phyloP scores from a whole-genome alignment of 2,113 vertebrate species.

The Bucco capensis region DNA sequence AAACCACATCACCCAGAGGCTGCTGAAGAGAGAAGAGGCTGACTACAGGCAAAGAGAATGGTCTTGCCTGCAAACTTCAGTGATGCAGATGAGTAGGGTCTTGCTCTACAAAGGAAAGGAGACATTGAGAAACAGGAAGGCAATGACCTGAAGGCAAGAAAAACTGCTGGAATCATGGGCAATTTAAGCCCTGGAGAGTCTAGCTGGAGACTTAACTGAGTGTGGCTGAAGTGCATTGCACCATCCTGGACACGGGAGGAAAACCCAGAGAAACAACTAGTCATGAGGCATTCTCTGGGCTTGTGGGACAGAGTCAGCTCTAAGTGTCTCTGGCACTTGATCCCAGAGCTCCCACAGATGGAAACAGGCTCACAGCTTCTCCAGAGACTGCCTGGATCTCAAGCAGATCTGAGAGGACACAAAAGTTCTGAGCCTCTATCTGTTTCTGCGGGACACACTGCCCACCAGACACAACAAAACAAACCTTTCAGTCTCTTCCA shows the following conservation, averaged over 20 bases:
- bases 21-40: not conserved
- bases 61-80: not conserved
- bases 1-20: not conserved
- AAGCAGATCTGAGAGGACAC: not conserved
- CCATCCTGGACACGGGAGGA: not conserved
- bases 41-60: not conserved
- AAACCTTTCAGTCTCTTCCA: not conserved
- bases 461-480: not conserved
- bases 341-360: not conserved
- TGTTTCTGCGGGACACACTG: not conserved
- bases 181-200: not conserved
- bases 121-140: not conserved
- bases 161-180: not conserved
- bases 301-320: rapidly evolving
- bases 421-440: not conserved
- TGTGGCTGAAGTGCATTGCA: rapidly evolving
- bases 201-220: not conserved
- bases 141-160: not conserved
- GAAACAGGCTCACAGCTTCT: rapidly evolving
- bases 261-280: not conserved
- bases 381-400: not conserved
- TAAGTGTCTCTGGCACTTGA: not conserved
- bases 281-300: rapidly evolving
- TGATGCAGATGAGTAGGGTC: not conserved
- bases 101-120: not conserved